Conservation (phyloP, 2,888 invertebrate species). For the Cinara cedri region DNA sequence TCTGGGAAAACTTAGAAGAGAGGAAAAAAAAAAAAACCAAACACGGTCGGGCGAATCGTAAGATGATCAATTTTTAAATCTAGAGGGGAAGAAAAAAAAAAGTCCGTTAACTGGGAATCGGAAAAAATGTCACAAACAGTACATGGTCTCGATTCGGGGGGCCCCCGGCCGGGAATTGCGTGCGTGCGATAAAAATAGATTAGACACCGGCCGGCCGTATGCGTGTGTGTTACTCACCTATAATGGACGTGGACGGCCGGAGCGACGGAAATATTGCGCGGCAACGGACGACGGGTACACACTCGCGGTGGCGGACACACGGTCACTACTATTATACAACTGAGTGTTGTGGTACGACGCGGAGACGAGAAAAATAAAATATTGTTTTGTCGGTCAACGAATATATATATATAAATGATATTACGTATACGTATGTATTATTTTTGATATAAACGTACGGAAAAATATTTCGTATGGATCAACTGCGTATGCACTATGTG, state of each 20-base stretch:
- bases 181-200: slow-evolving; percentile 50
- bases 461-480: slow-evolving; percentile 18
- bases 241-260: slow-evolving; percentile 40
- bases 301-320: background rate
- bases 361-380: background rate
- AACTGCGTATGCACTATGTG: slow-evolving; percentile 23
- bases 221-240: slow-evolving; percentile 36
- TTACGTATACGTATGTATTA: too few species aligned
- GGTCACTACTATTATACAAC: background rate
- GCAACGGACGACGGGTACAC: background rate
- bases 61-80: too few species aligned
- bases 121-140: too few species aligned
- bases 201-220: slow-evolving; percentile 2
- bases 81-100: too few species aligned
- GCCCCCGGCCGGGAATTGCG: slow-evolving; percentile 25
- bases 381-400: background rate
- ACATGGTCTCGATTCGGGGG: too few species aligned
- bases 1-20: too few species aligned
- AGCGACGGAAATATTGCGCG: slow-evolving; percentile 24
- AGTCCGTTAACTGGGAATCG: too few species aligned
- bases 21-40: too few species aligned
- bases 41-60: too few species aligned
- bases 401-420: background rate
- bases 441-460: background rate
- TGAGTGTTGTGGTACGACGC: background rate